A percentile compares a stretch with the other conserved stretches of the same genome.
These are phyloP conservation scores for Myodes glareolus DNA, from an alignment of 2,113 vertebrate species.

Conservation along the genomic window DNA sequence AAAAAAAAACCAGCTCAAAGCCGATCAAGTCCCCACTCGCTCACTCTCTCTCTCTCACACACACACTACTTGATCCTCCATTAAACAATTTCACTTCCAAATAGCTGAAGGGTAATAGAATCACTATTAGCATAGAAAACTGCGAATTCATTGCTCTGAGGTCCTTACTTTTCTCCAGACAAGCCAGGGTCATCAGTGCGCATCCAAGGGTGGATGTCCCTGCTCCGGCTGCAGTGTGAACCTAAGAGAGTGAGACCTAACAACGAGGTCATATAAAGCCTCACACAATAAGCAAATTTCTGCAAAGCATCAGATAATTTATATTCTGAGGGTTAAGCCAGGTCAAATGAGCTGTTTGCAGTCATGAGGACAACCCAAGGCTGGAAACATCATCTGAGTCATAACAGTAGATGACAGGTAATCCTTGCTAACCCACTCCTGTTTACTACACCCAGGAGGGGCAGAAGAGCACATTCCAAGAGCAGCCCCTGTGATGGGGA, in stretches of 20 bases:
- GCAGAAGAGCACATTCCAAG: not conserved
- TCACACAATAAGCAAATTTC: not conserved
- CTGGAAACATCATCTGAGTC: not conserved
- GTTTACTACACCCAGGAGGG: not conserved
- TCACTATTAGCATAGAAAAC: not conserved
- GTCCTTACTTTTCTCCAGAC: not conserved
- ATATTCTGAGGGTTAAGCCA: not conserved
- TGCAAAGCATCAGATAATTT: not conserved
- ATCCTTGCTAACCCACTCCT: not conserved
- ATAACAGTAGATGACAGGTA: too few relatives aligned
- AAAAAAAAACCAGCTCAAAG: not conserved
- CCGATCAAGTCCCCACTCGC: too few relatives aligned
- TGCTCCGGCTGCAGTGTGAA: not conserved
- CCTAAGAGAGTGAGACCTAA: not conserved
- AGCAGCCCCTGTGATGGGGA: not conserved
- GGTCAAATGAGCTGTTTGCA: not conserved
- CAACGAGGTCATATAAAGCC: not conserved
- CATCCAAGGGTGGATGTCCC: not conserved
- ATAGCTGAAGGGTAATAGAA: not conserved
- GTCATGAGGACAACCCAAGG: not conserved
- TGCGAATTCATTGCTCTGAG: not conserved
- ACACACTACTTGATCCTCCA: not conserved
- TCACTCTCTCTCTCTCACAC: too few relatives aligned
- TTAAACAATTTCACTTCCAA: not conserved
- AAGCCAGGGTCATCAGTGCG: not conserved